Base-by-base conservation (phyloP, 2,888 invertebrate genomes). In the Elegia similella region DNA sequence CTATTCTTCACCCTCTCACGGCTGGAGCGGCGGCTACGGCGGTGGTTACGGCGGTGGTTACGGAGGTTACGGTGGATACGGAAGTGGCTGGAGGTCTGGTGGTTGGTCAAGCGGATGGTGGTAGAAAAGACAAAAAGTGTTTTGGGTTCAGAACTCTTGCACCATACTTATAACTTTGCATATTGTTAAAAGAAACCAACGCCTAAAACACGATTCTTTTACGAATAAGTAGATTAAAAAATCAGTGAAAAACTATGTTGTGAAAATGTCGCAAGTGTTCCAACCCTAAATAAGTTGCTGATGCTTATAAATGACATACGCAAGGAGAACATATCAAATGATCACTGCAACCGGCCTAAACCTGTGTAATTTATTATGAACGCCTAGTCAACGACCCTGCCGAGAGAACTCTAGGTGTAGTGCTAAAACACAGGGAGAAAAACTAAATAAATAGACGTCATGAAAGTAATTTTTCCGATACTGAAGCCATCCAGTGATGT, bases 21-120 rank as follows among this genome's bases (percentile, higher is more conserved):
- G 53, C 13, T 53, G 57, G 15, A 50, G 59, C 15, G 55, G 61
- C 23, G 50, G 60, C 23, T 42, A 47, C 48, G 44, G 60, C 12
- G 59, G 62, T 7, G 61, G 61, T 13, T 60, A 57, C 47, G 55
- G 59, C 17, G 38, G 38, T n/a, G 38, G 38, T 2, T 38, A 10
- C 64, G 64, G 63, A 34, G 65, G 68, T 17, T 59, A 57, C 44
- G 64, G 63, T 34, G 65, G 68, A 17, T 59, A 57, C 44, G 57
- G 62, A 6, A 59, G 60, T 43, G 50, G 58, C 32, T 50, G 50
- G 50, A 50, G 8, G 16, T 50, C 50, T 17, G 5, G 23, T n/a
- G 61, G 64, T 5, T 57, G 62, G 58, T 57, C 56, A 47, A 56
- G 63, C 8, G 65, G 61, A 6, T 63, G 62, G 63, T 66, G 65